Base-by-base conservation (phyloP, 2,888 invertebrate genomes). In the Plebejus melissa region DNA sequence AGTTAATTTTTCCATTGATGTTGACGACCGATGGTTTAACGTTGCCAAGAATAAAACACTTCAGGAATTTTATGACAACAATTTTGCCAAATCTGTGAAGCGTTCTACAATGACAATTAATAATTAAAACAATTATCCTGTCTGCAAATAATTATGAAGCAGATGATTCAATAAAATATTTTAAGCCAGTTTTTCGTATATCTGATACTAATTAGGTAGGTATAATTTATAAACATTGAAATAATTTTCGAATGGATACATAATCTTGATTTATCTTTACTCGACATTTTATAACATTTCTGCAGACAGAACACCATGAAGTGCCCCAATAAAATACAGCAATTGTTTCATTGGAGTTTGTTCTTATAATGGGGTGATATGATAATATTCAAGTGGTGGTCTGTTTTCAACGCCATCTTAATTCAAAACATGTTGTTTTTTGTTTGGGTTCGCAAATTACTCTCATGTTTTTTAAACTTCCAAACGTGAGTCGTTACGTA, bases 81-180 rank as follows among this genome's bases (percentile, higher is more conserved):
- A 9, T 46, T 22, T 22, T 22, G 22, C 22, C 22, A 22, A 22
- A 22, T 22, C 22, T 22, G 9, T 41, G 2, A 9, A 41, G 9
- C 41, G 9, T 41, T 2, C 9, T 7, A 41, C 41, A 41, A 41
- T 41, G 0, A 22, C 0, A 22, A 22, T 22, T 22, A 41, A 46
- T 46, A 13, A 57, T 16, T n/a, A 57, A 22, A 58, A 58, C 9
- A 41, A 41, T 46, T 41, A 46, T 22, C 22, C 7, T n/a, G 57
- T 22, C 22, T 22, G 22, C 22, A 6, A 22, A 58, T 58, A 46
- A 11, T 46, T 58, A 58, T 58, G 58, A 22, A 58, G 22, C 58
- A 58, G 58, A 58, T 58, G 22, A 58, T n/a, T 46, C 46, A 57
- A n/a, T n/a, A 80, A 77, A 77, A 77, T 80, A 79, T 83, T 81